Evolutionary conservation across 2,797 vertebrate genomes (phyloP), one percentile per base, ranked within the genome.

Genomic region (Amblyopsis hoosieri): DNA sequence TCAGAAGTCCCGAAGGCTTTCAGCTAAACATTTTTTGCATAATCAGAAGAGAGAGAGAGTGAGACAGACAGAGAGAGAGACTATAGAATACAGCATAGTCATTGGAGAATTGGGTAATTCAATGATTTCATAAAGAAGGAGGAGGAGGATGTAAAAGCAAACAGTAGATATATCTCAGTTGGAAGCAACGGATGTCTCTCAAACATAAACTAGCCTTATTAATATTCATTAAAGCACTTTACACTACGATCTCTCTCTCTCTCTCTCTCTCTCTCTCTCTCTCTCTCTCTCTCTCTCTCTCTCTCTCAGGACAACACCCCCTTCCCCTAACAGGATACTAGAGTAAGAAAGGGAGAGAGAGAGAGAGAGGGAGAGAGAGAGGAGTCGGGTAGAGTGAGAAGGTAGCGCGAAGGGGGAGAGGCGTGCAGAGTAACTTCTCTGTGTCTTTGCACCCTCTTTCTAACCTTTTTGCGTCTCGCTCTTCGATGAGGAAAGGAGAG

Each of bases 1-100:
- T 89, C 82, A 82, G 78, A 82, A 89, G 86, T 91, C 92, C 91
- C 84, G 64, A 84, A 92, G 91, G 92, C 89, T 89, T 88, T 76
- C 67, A 89, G 87, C 79, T 83, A 86, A 77, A 83, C 46, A 80
- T 83, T 83, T 89, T 90, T 85, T 86, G 85, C 89, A 92, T 92
- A 93, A 92, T 92, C 88, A 88, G 71, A 52, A 72, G 59, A 78
- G 77, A 76, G 68, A 62, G 29, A 52, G 54, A 57, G n/a, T 52
- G 12, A 61, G 29, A 60, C 67, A 57, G 52, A 64, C n/a, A 62
- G 48, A 47, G 54, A 67, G 14, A 4, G 47, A 42, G 51, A 51
- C 61, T 68, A 42, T 42, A 42, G 37, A 42, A 42, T 42, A 9
- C 56, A 17, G 62, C 56, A 54, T 45, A 45, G 60, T 13, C 19